phyloP scores from a whole-genome alignment of 2,113 vertebrate species.

The Pseudonaja textilis region DNA sequence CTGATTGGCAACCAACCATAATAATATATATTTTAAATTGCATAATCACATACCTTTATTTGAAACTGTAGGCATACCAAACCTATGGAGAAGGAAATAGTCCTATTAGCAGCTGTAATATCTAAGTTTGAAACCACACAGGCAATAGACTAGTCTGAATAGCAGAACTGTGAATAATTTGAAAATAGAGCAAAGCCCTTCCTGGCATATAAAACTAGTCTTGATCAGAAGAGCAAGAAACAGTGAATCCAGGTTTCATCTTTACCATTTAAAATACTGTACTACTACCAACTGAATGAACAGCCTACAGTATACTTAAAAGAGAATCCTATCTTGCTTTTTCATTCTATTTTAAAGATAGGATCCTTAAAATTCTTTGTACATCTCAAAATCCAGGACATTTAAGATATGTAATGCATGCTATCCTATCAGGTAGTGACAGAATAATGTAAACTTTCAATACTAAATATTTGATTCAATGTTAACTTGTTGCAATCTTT shows the following conservation, averaged over 20 bases:
- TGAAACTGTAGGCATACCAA: constrained; percentile 68
- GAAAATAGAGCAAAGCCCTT: neutral
- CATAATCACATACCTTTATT: constrained; percentile 71
- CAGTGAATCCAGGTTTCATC: neutral
- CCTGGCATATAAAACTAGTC: neutral
- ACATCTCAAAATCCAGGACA: neutral
- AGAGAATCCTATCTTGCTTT: neutral
- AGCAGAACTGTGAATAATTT: neutral
- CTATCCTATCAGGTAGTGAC: neutral
- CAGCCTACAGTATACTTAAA: neutral
- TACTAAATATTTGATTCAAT: neutral
- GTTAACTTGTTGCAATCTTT: neutral
- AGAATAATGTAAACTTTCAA: neutral
- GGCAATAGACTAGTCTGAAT: neutral
- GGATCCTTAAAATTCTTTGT: neutral
- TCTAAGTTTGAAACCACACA: neutral
- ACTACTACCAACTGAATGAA: too few species aligned
- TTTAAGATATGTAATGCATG: neutral
- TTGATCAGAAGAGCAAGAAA: neutral
- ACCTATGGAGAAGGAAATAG: constrained; percentile 60
- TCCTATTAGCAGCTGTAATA: neutral
- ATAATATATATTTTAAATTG: neutral
- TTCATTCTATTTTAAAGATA: neutral
- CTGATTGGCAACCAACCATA: neutral
- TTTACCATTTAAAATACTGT: neutral